Conservation (phyloP, 2,888 invertebrate genomes). For the Sussaba pulchella region DNA sequence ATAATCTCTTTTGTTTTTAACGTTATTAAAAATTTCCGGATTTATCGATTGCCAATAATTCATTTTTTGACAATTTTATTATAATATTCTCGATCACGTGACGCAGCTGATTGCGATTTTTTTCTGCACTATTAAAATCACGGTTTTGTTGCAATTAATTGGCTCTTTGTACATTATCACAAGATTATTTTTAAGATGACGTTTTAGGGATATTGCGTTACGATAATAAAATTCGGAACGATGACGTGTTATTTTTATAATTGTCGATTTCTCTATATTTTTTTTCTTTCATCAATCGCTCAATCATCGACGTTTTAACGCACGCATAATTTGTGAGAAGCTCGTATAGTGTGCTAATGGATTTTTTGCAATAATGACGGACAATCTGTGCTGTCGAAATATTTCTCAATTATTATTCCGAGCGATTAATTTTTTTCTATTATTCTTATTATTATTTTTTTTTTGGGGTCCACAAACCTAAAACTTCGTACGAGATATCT, state of each 20-base stretch:
- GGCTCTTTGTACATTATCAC: conserved; percentile 76
- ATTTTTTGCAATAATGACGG: not conserved
- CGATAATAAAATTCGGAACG: conserved; percentile 1
- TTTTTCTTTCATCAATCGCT: conserved; percentile 69
- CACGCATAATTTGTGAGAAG: conserved; percentile 75
- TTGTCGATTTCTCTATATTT: conserved; percentile 2
- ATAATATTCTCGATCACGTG: not conserved
- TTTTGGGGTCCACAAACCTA: conserved; percentile 10
- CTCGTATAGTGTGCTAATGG: conserved; percentile 24
- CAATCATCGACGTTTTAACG: conserved; percentile 71
- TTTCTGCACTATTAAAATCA: not conserved
- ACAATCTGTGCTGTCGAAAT: not conserved
- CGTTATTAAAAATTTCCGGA: not conserved
- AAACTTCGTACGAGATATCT: not conserved
- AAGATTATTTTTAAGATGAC: conserved; percentile 69
- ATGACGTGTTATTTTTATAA: conserved; percentile 25
- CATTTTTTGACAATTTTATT: not conserved
- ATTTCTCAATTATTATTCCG: too few species aligned
- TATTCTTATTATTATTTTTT: not conserved
- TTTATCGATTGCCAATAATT: not conserved
- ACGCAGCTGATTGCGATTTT: conserved; percentile 21
- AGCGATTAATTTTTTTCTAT: not conserved
- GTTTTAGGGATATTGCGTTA: conserved; percentile 2
- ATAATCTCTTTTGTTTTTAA: too few species aligned
- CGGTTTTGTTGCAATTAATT: conserved; percentile 64